Evolutionary conservation across 2,888 invertebrate genomes (phyloP).

Genomic region (Luffia ferchaultella): DNA sequence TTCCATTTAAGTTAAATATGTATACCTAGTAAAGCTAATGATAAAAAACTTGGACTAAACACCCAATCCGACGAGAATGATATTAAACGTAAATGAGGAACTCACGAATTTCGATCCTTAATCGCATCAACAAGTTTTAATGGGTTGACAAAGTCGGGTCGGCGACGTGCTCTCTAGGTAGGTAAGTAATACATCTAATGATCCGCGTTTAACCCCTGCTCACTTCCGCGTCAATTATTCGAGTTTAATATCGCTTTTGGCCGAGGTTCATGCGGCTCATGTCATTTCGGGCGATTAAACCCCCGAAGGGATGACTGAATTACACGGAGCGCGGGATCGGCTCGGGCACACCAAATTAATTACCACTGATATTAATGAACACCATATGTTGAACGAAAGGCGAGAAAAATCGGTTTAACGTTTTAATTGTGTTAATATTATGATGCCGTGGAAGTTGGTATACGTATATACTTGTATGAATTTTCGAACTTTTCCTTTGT

Average conservation of each 20-base stretch:
- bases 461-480: no score
- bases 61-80: no score
- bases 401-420: no score
- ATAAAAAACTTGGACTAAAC: no score
- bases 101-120: not conserved
- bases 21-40: no score
- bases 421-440: no score
- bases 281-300: not conserved
- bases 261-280: not conserved
- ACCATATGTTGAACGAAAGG: no score
- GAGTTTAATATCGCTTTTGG: not conserved
- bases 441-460: no score
- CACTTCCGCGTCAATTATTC: not conserved
- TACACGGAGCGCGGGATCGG: not conserved
- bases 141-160: not conserved
- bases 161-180: not conserved
- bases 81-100: not conserved
- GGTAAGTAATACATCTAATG: not conserved
- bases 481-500: no score
- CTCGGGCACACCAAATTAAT: not conserved
- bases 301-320: not conserved
- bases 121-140: not conserved
- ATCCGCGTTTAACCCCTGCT: not conserved
- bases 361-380: not conserved
- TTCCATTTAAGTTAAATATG: no score